Percentiles rank a stretch among this genome's conserved stretches.
These are phyloP conservation scores for Phyllotis vaccarum DNA, from an alignment of 2,797 vertebrate genomes.

Conservation along the genomic window DNA sequence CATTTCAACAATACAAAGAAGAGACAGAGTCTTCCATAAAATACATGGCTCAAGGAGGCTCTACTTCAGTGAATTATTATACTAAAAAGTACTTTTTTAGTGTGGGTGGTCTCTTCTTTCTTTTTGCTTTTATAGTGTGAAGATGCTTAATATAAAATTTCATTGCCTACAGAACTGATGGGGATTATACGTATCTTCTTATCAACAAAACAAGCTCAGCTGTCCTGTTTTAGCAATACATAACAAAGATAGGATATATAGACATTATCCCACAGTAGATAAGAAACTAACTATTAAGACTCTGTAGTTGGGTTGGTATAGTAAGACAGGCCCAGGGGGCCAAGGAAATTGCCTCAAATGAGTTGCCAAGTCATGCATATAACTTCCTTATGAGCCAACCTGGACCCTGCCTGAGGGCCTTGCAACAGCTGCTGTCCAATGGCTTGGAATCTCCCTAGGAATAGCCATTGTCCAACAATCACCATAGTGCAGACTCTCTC, in stretches of 20 bases:
- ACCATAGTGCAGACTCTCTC: too few relatives aligned
- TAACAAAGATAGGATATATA: neutral
- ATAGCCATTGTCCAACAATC: too few relatives aligned
- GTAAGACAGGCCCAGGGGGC: too few relatives aligned
- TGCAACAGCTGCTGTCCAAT: too few relatives aligned
- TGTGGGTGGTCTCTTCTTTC: neutral
- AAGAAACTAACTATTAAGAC: neutral
- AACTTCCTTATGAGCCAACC: too few relatives aligned
- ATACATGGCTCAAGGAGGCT: neutral
- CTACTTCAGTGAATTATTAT: neutral
- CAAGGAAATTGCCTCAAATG: too few relatives aligned
- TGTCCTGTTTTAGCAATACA: neutral
- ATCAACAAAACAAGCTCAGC: neutral
- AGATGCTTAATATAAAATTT: neutral
- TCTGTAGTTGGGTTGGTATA: neutral
- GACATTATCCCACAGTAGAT: neutral
- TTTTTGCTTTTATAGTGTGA: neutral
- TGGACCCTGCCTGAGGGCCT: too few relatives aligned
- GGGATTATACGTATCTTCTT: neutral
- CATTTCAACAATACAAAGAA: neutral
- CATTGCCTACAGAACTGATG: neutral
- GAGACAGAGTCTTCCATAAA: neutral
- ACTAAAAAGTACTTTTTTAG: neutral
- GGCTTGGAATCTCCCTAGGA: too few relatives aligned
- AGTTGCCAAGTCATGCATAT: too few relatives aligned